Conservation (phyloP, 2,113 vertebrate species). For the Ophthalmolycus amberensis region DNA sequence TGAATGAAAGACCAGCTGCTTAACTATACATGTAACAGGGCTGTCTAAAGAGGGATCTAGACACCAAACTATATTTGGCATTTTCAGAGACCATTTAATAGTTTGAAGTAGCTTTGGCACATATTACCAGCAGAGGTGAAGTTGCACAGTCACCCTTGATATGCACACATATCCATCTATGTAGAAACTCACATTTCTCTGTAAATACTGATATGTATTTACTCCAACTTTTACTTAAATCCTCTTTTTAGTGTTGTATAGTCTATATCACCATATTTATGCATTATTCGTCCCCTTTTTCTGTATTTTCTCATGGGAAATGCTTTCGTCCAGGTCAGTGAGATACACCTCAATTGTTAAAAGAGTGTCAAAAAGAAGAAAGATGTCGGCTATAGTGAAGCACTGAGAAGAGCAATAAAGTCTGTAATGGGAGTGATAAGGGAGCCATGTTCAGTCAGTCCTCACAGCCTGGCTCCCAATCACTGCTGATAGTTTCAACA, state of each 20-base stretch:
- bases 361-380: neutral
- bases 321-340: neutral
- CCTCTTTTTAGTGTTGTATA: neutral
- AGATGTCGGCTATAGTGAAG: neutral
- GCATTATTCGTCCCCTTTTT: neutral
- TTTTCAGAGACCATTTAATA: neutral
- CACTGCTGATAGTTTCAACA: conserved; percentile 45
- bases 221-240: neutral
- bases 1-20: neutral
- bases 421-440: neutral
- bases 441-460: conserved; percentile 17
- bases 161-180: neutral
- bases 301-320: neutral
- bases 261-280: no score
- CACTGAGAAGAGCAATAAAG: neutral
- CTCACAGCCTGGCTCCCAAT: conserved; percentile 26
- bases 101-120: neutral
- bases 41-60: neutral
- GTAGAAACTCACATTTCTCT: neutral
- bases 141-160: neutral
- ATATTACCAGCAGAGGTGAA: neutral
- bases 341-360: neutral
- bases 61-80: neutral
- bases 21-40: neutral
- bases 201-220: neutral